These are phyloP conservation scores for Drosophila repletoides DNA, from an alignment of 1,140 invertebrate genomes.

Conservation along the genomic window DNA sequence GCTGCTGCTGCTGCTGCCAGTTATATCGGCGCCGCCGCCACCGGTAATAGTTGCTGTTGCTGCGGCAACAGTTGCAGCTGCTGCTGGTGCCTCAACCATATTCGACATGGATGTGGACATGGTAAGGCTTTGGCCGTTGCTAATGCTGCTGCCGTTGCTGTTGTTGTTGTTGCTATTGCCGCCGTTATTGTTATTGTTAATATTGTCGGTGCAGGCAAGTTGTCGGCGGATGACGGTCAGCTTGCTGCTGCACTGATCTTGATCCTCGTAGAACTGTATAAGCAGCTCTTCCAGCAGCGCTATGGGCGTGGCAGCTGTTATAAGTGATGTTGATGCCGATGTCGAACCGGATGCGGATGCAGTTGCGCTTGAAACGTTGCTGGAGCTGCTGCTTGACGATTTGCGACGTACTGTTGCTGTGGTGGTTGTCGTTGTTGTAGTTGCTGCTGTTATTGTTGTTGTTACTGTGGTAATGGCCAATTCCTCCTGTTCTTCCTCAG, in stretches of 20 bases:
- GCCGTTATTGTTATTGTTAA: slow-evolving; percentile 35
- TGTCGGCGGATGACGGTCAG: slow-evolving; percentile 42
- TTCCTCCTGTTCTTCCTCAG: neutral
- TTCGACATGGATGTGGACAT: slow-evolving; percentile 66
- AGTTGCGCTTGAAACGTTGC: slow-evolving; percentile 38
- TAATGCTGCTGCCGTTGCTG: slow-evolving; percentile 48
- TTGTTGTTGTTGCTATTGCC: slow-evolving; percentile 36
- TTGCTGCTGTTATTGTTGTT: slow-evolving; percentile 31
- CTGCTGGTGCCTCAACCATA: slow-evolving; percentile 44
- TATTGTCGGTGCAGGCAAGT: slow-evolving; percentile 36
- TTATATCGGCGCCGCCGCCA: neutral
- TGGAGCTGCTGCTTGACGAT: slow-evolving; percentile 36
- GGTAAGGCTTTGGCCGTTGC: slow-evolving; percentile 40
- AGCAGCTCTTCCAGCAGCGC: slow-evolving; percentile 71
- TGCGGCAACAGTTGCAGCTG: slow-evolving; percentile 9
- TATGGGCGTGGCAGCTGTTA: slow-evolving; percentile 46
- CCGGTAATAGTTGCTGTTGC: neutral
- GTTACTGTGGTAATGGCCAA: slow-evolving; percentile 15
- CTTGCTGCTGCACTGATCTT: slow-evolving; percentile 52
- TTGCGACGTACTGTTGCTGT: slow-evolving; percentile 47
- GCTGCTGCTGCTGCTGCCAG: slow-evolving; percentile 1
- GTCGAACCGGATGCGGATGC: slow-evolving; percentile 48
- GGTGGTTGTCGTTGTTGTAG: slow-evolving; percentile 34
- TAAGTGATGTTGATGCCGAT: slow-evolving; percentile 43
- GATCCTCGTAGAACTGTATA: slow-evolving; percentile 78